Conservation (phyloP, 2,113 vertebrate genomes). For the Tauraco erythrolophus region DNA sequence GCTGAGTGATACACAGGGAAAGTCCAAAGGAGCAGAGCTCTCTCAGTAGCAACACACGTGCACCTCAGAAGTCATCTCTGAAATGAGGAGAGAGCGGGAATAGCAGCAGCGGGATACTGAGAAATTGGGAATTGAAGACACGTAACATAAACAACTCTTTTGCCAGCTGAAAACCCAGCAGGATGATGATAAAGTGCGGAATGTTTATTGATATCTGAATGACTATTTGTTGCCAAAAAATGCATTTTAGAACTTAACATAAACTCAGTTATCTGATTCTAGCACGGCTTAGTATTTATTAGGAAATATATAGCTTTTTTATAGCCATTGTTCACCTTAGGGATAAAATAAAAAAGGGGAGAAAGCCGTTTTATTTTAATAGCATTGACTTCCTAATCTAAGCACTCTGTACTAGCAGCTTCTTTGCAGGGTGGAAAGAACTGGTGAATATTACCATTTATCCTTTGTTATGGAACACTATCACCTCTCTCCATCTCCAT, state of each 20-base stretch:
- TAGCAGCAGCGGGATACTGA: not conserved
- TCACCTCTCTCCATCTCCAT: conserved; percentile 62
- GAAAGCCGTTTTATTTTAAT: conserved; percentile 46
- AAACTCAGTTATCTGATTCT: conserved; percentile 37
- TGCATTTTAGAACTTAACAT: conserved; percentile 42
- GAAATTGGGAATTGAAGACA: not conserved
- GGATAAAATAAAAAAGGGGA: not conserved
- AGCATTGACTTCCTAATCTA: not conserved
- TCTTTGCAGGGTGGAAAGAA: conserved; percentile 28
- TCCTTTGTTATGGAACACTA: conserved; percentile 60
- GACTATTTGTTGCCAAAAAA: conserved; percentile 33
- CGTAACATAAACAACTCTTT: not conserved
- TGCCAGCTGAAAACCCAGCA: conserved; percentile 1
- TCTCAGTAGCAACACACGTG: accelerated
- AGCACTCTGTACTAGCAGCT: not conserved
- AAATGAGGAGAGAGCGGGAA: not conserved
- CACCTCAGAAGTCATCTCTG: not conserved
- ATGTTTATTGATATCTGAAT: conserved; percentile 36
- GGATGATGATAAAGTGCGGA: conserved; percentile 20
- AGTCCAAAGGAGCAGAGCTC: not conserved
- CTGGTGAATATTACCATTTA: conserved; percentile 59
- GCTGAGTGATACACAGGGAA: no score
- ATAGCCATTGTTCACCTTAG: conserved; percentile 42
- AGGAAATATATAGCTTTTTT: conserved; percentile 21
- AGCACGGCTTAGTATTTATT: conserved; percentile 22